Percentiles rank a stretch among this genome's conserved stretches.
Evolutionary conservation across 2,888 invertebrate species (phyloP).

Genomic region (Acanthosepion pharaonis): DNA sequence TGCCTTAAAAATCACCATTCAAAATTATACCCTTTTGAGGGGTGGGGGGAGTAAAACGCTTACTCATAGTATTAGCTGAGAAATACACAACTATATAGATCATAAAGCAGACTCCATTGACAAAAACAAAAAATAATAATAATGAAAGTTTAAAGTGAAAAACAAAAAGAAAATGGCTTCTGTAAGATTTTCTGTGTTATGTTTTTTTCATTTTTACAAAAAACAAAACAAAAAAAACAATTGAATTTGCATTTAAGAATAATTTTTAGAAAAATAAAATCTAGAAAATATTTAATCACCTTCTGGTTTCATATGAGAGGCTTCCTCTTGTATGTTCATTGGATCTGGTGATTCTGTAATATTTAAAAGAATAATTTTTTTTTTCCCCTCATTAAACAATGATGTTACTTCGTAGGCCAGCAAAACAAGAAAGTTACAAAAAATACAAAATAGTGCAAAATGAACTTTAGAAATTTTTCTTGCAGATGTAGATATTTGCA

Average conservation of each 20-base stretch:
- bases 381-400: neutral
- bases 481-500: neutral
- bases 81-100: too few species aligned
- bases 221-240: neutral
- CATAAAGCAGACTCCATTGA: too few species aligned
- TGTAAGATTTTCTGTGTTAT: neutral
- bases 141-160: too few species aligned
- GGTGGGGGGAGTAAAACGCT: too few species aligned
- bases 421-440: neutral
- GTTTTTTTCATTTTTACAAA: neutral
- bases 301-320: constrained; percentile 33
- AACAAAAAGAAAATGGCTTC: too few species aligned
- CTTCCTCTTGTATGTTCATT: neutral
- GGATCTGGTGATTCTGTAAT: constrained; percentile 1
- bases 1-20: too few species aligned
- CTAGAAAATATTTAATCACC: neutral
- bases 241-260: neutral
- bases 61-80: too few species aligned
- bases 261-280: neutral
- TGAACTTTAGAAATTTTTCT: neutral
- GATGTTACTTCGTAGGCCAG: neutral
- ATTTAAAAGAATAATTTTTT: neutral
- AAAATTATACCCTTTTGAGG: too few species aligned
- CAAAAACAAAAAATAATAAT: too few species aligned
- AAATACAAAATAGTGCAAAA: neutral